A percentile compares a stretch with the other conserved stretches of the same genome.
Evolutionary conservation across 2,888 invertebrate genomes (phyloP).

Genomic region (Megamerina dolium): DNA sequence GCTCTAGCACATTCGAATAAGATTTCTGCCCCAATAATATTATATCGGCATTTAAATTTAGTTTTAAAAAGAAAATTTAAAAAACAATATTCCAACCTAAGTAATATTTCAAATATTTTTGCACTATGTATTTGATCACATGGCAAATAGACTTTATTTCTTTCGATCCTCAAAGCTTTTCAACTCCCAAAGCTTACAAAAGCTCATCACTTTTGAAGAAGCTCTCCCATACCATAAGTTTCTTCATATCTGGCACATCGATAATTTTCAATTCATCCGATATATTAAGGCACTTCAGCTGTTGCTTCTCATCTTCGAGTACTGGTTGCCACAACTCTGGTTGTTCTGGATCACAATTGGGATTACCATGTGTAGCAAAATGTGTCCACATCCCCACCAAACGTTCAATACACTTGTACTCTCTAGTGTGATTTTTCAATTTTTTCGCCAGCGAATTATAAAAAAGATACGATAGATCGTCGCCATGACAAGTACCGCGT

Average conservation of each 20-base stretch:
- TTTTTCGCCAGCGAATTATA: conserved; percentile 43
- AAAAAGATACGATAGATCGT: conserved; percentile 48
- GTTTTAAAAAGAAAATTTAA: too few relatives aligned
- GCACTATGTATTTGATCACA: too few relatives aligned
- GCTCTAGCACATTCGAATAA: too few relatives aligned
- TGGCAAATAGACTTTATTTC: too few relatives aligned
- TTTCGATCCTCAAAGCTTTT: too few relatives aligned
- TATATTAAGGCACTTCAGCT: conserved; percentile 48
- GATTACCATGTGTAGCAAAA: conserved; percentile 42
- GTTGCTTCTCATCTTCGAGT: conserved; percentile 29
- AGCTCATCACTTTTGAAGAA: conserved; percentile 39
- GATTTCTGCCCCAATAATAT: too few relatives aligned
- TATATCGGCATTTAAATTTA: too few relatives aligned
- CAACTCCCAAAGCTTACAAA: too few relatives aligned
- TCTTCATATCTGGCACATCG: conserved; percentile 43
- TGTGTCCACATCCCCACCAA: conserved; percentile 45
- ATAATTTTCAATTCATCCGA: conserved; percentile 42
- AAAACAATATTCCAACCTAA: too few relatives aligned
- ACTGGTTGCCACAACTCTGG: conserved; percentile 38
- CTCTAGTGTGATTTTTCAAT: conserved; percentile 36
- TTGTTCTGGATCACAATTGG: conserved; percentile 39
- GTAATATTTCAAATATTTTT: too few relatives aligned
- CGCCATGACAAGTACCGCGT: conserved; percentile 47
- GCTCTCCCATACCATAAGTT: conserved; percentile 43
- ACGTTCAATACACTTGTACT: conserved; percentile 45